Conservation (phyloP, 2,797 vertebrate genomes). For the Poeciliopsis gracilis region DNA sequence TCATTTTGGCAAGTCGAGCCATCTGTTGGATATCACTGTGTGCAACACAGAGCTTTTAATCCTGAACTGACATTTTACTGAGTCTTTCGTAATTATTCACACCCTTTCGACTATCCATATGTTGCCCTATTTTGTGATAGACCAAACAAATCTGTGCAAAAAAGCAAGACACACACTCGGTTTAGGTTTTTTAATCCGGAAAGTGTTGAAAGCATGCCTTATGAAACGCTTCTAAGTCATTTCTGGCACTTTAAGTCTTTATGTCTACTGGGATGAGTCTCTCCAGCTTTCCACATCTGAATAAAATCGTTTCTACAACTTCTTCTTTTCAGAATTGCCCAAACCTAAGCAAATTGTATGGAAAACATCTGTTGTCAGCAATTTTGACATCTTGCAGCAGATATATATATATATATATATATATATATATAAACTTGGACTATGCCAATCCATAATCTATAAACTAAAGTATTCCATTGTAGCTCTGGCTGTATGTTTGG, state of each 20-base stretch:
- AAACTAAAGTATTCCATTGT: not conserved
- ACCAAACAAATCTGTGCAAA: not conserved
- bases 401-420: no score
- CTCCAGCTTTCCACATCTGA: not conserved
- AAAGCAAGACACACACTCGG: not conserved
- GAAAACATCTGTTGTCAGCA: not conserved
- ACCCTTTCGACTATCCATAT: not conserved
- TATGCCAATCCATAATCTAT: not conserved
- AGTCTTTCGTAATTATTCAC: not conserved
- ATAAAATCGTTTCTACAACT: not conserved
- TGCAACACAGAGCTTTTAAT: not conserved
- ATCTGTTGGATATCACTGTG: slow-evolving; percentile 40
- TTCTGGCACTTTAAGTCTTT: not conserved
- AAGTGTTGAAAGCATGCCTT: not conserved
- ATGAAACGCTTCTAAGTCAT: not conserved
- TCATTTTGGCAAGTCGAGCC: slow-evolving; percentile 35
- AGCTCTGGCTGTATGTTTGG: not conserved
- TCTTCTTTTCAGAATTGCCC: not conserved
- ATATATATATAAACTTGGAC: slow-evolving; percentile 2
- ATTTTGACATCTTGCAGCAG: not conserved
- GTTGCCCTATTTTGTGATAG: not conserved
- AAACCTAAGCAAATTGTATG: not conserved
- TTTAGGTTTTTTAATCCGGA: not conserved
- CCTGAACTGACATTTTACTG: not conserved
- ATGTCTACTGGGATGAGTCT: not conserved